Evolutionary conservation across 2,797 vertebrate species (phyloP).

Genomic region (Sciurus vulgaris): DNA sequence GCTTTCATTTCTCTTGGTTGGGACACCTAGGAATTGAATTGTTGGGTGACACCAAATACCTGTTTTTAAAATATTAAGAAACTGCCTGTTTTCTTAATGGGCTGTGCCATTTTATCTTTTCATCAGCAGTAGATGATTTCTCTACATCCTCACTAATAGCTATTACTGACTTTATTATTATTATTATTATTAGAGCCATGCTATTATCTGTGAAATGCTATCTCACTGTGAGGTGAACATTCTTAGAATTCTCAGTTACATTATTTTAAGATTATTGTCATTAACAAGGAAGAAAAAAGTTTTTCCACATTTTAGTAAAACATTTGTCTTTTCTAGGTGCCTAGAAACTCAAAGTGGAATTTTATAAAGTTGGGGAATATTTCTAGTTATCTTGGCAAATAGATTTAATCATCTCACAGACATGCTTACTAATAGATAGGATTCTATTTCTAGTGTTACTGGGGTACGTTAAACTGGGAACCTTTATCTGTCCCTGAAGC

Average conservation of each 20-base stretch:
- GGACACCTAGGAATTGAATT: not conserved
- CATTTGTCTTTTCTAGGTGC: not conserved
- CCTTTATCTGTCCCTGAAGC: not conserved
- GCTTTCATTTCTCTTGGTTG: constrained; percentile 31
- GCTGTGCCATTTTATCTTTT: not conserved
- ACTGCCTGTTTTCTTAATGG: not conserved
- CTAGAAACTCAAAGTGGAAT: constrained; percentile 23
- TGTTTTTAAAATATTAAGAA: constrained; percentile 34
- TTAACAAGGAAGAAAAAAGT: not conserved
- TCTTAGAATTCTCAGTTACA: constrained; percentile 5
- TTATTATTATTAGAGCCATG: not conserved
- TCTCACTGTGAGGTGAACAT: not conserved
- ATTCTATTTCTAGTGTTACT: not conserved
- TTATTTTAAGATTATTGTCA: not conserved
- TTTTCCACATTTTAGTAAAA: constrained; percentile 35
- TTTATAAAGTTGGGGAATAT: constrained; percentile 14
- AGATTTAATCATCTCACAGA: not conserved
- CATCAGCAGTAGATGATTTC: not conserved
- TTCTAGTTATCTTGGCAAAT: not conserved
- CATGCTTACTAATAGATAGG: not conserved
- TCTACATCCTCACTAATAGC: not conserved
- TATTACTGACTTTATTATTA: not conserved
- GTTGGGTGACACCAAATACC: not conserved
- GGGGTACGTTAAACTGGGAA: not conserved
- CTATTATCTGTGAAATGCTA: not conserved